Evolutionary conservation across 2,797 vertebrate genomes (phyloP).

Genomic region (Macroramphosus scolopax): DNA sequence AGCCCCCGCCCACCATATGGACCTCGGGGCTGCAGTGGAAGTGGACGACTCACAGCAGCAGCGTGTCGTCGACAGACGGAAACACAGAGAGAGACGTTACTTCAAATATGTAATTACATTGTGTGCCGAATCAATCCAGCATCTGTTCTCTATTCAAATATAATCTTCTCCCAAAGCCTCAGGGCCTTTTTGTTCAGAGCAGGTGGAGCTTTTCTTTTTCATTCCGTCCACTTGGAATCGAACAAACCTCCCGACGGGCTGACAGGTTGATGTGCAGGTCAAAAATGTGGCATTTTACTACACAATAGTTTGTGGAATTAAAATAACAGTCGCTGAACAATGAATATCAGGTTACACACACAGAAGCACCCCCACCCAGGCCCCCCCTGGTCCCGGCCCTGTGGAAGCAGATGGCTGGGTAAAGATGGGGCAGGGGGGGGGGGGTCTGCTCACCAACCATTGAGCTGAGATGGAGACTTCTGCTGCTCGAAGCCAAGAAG

Average conservation of each 20-base stretch:
- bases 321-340: conserved; percentile 39
- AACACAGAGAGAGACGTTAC: conserved; percentile 15
- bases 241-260: conserved; percentile 20
- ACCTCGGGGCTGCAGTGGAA: too few relatives aligned
- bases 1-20: conserved; percentile 48
- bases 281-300: conserved; percentile 2
- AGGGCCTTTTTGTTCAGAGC: conserved; percentile 55
- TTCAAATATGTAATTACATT: conserved; percentile 8
- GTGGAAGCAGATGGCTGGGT: conserved; percentile 65
- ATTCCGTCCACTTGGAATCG: conserved; percentile 34
- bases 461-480: conserved; percentile 59
- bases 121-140: conserved; percentile 18
- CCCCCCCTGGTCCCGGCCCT: conserved; percentile 2
- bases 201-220: conserved; percentile 52
- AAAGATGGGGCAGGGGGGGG: too few relatives aligned
- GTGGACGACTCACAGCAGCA: too few relatives aligned
- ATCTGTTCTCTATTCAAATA: conserved; percentile 57
- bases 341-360: conserved; percentile 38
- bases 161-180: conserved; percentile 53
- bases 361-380: not conserved
- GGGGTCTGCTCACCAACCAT: conserved; percentile 55
- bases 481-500: conserved; percentile 43
- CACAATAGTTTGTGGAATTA: conserved; percentile 14
- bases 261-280: conserved; percentile 3
- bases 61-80: not conserved